phyloP scores from a whole-genome alignment of 2,113 vertebrate species.

The Pholis gunnellus region DNA sequence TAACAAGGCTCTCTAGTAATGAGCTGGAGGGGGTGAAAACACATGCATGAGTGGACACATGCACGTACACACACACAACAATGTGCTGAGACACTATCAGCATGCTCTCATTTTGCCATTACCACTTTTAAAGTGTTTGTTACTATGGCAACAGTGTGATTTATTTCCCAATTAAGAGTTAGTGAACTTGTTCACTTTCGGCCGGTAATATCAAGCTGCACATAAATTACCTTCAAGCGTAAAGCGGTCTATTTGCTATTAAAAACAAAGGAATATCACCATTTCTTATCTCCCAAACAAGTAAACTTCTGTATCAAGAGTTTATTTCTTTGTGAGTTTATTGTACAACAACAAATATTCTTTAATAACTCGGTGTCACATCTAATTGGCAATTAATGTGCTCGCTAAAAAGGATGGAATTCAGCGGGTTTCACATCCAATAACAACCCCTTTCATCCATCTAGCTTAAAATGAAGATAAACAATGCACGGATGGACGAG shows the following conservation, averaged over 20 bases:
- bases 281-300: conserved; percentile 23
- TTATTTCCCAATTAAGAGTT: conserved; percentile 79
- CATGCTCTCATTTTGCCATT: conserved; percentile 59
- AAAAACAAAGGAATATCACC: conserved; percentile 43
- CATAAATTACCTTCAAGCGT: conserved; percentile 68
- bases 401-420: conserved; percentile 54
- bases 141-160: conserved; percentile 71
- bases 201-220: conserved; percentile 60
- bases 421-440: conserved; percentile 55
- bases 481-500: conserved; percentile 66
- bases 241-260: conserved; percentile 49
- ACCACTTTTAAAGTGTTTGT: conserved; percentile 61
- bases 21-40: conserved; percentile 57
- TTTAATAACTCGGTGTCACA: conserved; percentile 43
- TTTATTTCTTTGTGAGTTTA: conserved; percentile 40
- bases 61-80: conserved; percentile 9
- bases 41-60: conserved; percentile 53
- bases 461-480: conserved; percentile 74
- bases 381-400: conserved; percentile 70
- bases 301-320: conserved; percentile 37
- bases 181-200: conserved; percentile 63
- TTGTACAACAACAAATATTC: conserved; percentile 50
- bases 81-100: conserved; percentile 44
- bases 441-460: conserved; percentile 63
- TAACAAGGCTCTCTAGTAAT: conserved; percentile 66